phyloP scores from a whole-genome alignment of 2,113 vertebrate genomes.

The Clarias macrocephalus region DNA sequence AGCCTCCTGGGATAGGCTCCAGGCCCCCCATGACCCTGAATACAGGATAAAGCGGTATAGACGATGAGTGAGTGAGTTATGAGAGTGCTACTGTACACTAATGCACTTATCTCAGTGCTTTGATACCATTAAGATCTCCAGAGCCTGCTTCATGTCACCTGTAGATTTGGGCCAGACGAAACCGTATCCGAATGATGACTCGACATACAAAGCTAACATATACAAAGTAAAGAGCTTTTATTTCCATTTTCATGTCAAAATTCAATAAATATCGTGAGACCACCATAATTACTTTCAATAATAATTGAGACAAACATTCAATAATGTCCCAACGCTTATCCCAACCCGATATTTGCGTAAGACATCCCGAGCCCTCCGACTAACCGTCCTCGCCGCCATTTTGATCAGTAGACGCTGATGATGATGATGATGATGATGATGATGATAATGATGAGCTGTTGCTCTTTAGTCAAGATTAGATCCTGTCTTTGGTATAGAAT shows the following conservation, averaged over 20 bases:
- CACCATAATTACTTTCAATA: constrained; percentile 34
- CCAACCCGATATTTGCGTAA: constrained; percentile 59
- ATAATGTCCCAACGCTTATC: constrained; percentile 35
- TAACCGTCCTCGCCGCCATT: constrained; percentile 52
- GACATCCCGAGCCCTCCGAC: constrained; percentile 61
- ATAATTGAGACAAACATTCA: constrained; percentile 30
- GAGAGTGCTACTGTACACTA: no score
- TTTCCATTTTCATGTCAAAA: constrained; percentile 37
- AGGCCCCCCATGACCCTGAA: no score
- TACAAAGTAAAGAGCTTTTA: constrained; percentile 33
- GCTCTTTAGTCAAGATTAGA: constrained; percentile 58
- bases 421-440: not conserved
- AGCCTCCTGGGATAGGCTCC: no score
- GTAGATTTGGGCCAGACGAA: constrained; percentile 1
- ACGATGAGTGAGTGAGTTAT: no score
- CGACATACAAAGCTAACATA: constrained; percentile 15
- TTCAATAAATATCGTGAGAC: constrained; percentile 44
- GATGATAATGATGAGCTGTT: constrained; percentile 11
- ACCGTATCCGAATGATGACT: not conserved
- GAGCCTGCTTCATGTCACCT: not conserved
- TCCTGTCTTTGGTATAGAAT: constrained; percentile 88
- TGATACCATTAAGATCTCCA: no score
- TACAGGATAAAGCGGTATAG: no score
- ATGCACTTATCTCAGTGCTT: no score
- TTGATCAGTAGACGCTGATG: constrained; percentile 34